Evolutionary conservation across 1,140 invertebrate species (phyloP).

Genomic region (Cotesia vestalis): DNA sequence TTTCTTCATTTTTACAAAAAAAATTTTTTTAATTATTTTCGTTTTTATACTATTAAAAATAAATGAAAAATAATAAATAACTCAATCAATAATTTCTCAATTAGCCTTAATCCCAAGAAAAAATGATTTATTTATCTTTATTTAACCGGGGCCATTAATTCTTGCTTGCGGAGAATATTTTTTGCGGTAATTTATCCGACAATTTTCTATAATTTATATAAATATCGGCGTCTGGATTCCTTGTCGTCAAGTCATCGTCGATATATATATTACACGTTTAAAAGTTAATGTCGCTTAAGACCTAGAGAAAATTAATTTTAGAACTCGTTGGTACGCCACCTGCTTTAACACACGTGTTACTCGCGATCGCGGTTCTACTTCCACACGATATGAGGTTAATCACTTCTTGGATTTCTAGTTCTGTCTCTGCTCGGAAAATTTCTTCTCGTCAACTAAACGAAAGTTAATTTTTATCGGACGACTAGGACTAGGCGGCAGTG

Average conservation of each 20-base stretch:
- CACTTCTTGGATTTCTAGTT: slow-evolving; percentile 32
- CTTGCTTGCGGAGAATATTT: no score
- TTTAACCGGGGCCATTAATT: no score
- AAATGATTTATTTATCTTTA: no score
- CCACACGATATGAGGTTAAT: slow-evolving; percentile 19
- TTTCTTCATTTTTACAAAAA: no score
- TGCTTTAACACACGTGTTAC: slow-evolving; percentile 30
- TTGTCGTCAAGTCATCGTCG: not conserved
- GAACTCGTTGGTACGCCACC: slow-evolving; percentile 37
- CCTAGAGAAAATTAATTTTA: slow-evolving; percentile 38
- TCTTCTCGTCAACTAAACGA: not conserved
- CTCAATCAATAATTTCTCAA: no score
- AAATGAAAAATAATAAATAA: no score
- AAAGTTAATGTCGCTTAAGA: no score
- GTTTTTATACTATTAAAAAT: no score
- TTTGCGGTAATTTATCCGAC: no score
- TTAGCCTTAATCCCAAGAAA: no score
- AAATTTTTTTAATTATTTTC: no score
- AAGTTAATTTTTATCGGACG: not conserved
- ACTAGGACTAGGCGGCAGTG: not conserved
- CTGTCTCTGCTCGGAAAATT: slow-evolving; percentile 11
- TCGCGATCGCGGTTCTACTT: not conserved
- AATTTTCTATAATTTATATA: not conserved
- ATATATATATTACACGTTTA: not conserved
- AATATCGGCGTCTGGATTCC: not conserved